A percentile compares a stretch with the other conserved stretches of the same genome.
Evolutionary conservation across 35 echinoderm and acorn worm species (phyloP).

Genomic region (Patiria miniata): DNA sequence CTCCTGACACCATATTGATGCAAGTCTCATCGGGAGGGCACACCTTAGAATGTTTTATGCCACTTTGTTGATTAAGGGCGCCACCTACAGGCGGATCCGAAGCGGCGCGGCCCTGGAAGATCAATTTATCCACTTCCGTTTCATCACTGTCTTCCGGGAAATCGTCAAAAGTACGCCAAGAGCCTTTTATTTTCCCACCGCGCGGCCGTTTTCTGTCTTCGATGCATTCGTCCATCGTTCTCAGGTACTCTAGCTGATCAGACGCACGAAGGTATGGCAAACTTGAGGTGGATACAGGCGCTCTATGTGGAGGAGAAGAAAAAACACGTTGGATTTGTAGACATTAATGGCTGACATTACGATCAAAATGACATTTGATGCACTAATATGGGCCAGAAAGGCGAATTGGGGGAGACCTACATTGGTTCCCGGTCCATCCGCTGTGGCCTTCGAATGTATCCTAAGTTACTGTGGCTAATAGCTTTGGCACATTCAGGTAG

Average conservation of each 20-base stretch:
- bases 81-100: neutral
- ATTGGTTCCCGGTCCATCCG: too few species aligned
- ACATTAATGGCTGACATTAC: too few species aligned
- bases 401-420: too few species aligned
- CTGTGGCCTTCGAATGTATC: too few species aligned
- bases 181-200: neutral
- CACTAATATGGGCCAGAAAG: too few species aligned
- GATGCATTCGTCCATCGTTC: constrained; percentile 30
- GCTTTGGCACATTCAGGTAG: too few species aligned
- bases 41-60: neutral
- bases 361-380: too few species aligned
- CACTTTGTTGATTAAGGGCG: neutral
- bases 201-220: neutral
- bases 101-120: neutral
- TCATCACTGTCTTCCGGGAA: neutral
- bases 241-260: constrained; percentile 37
- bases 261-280: constrained; percentile 5
- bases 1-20: neutral
- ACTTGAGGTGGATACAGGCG: neutral
- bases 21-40: neutral
- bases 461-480: too few species aligned
- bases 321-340: neutral
- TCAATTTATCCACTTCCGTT: neutral
- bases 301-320: neutral
- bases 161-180: neutral